Evolutionary conservation across 2,113 vertebrate genomes (phyloP).

Genomic region (Hepsetus odoe): DNA sequence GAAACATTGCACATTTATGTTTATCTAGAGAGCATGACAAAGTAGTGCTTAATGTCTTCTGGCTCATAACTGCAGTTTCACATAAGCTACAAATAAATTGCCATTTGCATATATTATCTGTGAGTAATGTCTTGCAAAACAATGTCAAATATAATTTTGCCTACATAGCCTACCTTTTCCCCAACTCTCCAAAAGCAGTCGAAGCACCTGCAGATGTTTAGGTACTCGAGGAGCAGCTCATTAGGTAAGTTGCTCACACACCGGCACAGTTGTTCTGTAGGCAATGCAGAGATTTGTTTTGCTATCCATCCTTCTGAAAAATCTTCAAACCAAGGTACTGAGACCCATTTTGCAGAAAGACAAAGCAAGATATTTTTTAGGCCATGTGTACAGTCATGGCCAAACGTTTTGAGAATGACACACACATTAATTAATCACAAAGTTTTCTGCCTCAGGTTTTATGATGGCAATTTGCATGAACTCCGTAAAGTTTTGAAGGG

Average conservation of each 20-base stretch:
- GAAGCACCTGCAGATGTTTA: background rate
- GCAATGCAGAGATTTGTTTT: too few species aligned
- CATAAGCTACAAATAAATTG: constrained; percentile 67
- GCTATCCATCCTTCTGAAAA: background rate
- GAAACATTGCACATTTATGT: constrained; percentile 30
- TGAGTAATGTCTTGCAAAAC: background rate
- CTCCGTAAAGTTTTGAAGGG: too few species aligned
- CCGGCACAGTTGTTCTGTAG: too few species aligned
- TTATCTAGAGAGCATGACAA: constrained; percentile 17
- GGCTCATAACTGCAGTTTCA: constrained; percentile 41
- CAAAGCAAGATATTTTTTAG: too few species aligned
- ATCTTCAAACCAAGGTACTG: background rate
- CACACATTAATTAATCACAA: too few species aligned
- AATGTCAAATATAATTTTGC: background rate
- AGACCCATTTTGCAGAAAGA: background rate
- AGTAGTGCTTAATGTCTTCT: constrained; percentile 44
- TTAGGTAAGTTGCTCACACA: background rate
- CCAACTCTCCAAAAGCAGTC: background rate
- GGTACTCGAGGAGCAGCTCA: background rate
- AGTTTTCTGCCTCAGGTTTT: too few species aligned
- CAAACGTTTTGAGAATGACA: too few species aligned
- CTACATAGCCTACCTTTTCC: background rate
- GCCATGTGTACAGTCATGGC: too few species aligned
- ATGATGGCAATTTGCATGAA: too few species aligned
- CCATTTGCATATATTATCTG: constrained; percentile 57